A percentile compares a stretch with the other conserved stretches of the same genome.
Evolutionary conservation across 92 coral and sea anemone genomes (phyloP).

Genomic region (Zoanthus solanderi): DNA sequence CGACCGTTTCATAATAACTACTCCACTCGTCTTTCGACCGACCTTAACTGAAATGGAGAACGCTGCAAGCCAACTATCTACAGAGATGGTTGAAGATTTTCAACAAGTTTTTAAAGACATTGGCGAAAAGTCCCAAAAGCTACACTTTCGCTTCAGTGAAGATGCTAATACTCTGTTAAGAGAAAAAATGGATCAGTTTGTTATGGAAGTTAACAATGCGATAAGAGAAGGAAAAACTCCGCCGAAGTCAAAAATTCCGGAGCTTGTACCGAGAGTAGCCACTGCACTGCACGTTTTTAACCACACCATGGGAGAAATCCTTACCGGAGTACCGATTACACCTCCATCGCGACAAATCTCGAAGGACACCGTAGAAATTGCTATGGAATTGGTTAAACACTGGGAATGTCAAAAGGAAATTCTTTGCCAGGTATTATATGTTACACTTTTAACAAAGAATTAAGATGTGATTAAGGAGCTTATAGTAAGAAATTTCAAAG

Average conservation of each 20-base stretch:
- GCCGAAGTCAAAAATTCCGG: slow-evolving; percentile 55
- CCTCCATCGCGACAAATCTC: slow-evolving; percentile 30
- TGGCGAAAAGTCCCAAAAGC: background rate
- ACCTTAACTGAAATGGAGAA: slow-evolving; percentile 41
- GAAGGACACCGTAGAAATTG: slow-evolving; percentile 48
- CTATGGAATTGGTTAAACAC: slow-evolving; percentile 40
- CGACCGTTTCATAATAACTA: slow-evolving; percentile 44
- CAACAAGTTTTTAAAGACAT: background rate
- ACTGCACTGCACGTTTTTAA: slow-evolving; percentile 63
- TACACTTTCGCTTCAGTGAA: slow-evolving; percentile 5
- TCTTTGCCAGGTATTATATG: slow-evolving; percentile 58
- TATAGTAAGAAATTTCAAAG: background rate
- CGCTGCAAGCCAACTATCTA: background rate
- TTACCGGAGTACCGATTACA: slow-evolving; percentile 34
- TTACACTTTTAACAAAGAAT: slow-evolving; percentile 1
- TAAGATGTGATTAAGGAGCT: slow-evolving; percentile 20
- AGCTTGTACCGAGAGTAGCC: slow-evolving; percentile 63
- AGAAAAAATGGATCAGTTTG: slow-evolving; percentile 36
- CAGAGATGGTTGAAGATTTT: background rate
- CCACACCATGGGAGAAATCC: slow-evolving; percentile 52
- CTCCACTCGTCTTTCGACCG: slow-evolving; percentile 33
- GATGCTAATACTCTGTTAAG: slow-evolving; percentile 29
- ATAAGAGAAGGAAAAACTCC: slow-evolving; percentile 53
- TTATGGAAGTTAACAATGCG: slow-evolving; percentile 48
- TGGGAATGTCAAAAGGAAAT: slow-evolving; percentile 64